phyloP scores from a whole-genome alignment of 92 coral and sea anemone genomes.

The Anthopleura xanthogrammica region DNA sequence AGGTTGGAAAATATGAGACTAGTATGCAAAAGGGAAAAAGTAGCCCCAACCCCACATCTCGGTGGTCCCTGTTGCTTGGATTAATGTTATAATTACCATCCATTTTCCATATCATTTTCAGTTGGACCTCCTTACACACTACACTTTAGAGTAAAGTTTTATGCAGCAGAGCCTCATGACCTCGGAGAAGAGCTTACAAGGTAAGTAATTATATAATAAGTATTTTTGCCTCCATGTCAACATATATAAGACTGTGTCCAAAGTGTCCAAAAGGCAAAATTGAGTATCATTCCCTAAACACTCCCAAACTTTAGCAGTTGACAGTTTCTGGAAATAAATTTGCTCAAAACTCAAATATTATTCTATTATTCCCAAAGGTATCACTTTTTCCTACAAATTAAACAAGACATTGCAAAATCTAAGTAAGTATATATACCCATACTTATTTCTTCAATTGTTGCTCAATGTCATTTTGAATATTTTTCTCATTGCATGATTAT shows the following conservation, averaged over 20 bases:
- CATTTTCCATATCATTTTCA: constrained; percentile 19
- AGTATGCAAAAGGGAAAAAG: too few relatives aligned
- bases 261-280: too few relatives aligned
- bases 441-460: not conserved
- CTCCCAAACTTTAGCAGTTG: too few relatives aligned
- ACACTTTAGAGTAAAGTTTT: constrained; percentile 94
- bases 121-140: constrained; percentile 92
- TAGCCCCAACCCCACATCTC: too few relatives aligned
- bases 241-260: too few relatives aligned
- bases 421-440: constrained; percentile 57
- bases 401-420: constrained; percentile 78
- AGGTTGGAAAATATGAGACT: too few relatives aligned
- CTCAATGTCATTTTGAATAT: not conserved
- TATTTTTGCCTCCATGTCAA: too few relatives aligned
- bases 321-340: too few relatives aligned
- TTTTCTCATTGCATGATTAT: not conserved
- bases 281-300: too few relatives aligned
- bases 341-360: too few relatives aligned
- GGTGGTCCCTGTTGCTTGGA: too few relatives aligned
- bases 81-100: not conserved
- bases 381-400: constrained; percentile 94
- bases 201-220: constrained; percentile 14
- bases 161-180: constrained; percentile 97
- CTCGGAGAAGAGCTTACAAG: constrained; percentile 93
- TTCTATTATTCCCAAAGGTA: constrained; percentile 43